Evolutionary conservation across 2,888 invertebrate genomes (phyloP), one percentile per base, ranked within the genome.

Genomic region (Stenurella melanura): DNA sequence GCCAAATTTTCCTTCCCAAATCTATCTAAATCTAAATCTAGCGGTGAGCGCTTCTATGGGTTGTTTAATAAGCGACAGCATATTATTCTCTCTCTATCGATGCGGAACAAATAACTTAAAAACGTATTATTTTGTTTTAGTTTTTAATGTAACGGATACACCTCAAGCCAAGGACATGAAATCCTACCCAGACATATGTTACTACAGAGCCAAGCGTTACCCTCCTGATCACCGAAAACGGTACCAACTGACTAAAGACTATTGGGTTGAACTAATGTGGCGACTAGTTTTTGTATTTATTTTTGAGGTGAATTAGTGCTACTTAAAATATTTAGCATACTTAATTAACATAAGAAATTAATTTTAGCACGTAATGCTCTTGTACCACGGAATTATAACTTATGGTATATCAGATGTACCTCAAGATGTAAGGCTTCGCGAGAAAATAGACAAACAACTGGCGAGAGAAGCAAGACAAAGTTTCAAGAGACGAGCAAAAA

Each of bases 341-440:
- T 34, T 6, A 26, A 26, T 3, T 34, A 0, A 34, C 9, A 34
- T 34, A 34, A 34, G 7, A 9, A 21, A 21, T 26, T n/a, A n/a
- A 75, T 58, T 86, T 30, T 87, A 92, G 92, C 91, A 92, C 82
- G 79, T 91, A 17, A 91, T 93, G 4, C 92, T 93, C 83, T 90
- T 92, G 26, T 78, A 92, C 67, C 92, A 92, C 26, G 92, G 92
- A 2, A 88, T 93, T 61, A 90, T 94, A 89, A 91, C 93, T 15
- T 93, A 92, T 85, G 89, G 90, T 15, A 93, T 93, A 76, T 93
- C 93, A 0, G 92, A 92, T 78, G 88, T 92, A 0, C 93, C 93
- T 1, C 85, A 85, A 56, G 88, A 90, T 0, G 90, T 92, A 12
- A 84, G 80, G 57, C 82, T 83, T 66, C 77, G 82, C 69, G 38